A percentile compares a stretch with the other conserved stretches of the same genome.
These are phyloP conservation scores for Hybos culiciformis DNA, from an alignment of 2,888 invertebrate species.

Conservation along the genomic window DNA sequence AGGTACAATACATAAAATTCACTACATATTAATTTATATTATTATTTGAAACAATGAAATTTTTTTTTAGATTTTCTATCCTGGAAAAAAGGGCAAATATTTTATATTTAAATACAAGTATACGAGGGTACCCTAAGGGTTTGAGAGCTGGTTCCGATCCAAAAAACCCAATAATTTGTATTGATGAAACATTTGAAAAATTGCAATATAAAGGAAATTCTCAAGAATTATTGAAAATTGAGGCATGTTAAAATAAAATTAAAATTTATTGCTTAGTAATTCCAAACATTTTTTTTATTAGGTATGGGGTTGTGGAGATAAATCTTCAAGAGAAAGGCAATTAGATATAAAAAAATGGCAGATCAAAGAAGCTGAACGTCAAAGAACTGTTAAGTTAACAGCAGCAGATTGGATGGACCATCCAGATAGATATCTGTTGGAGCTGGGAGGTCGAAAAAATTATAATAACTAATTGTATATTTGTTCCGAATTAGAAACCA, in stretches of 20 bases:
- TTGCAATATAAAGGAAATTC: slow-evolving; percentile 54
- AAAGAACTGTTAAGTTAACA: slow-evolving; percentile 70
- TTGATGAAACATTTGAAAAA: slow-evolving; percentile 62
- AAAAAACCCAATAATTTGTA: slow-evolving; percentile 54
- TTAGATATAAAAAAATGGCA: slow-evolving; percentile 85
- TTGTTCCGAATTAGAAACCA: too few relatives aligned
- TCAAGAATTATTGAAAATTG: slow-evolving; percentile 46
- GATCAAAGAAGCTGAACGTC: slow-evolving; percentile 73
- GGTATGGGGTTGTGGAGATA: slow-evolving; percentile 81
- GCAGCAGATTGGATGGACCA: slow-evolving; percentile 91
- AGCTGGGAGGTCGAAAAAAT: slow-evolving; percentile 71
- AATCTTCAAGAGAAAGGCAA: slow-evolving; percentile 65
- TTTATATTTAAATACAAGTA: slow-evolving; percentile 68
- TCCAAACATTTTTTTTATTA: slow-evolving; percentile 22
- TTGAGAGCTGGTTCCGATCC: slow-evolving; percentile 71
- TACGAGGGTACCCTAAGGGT: slow-evolving; percentile 74
- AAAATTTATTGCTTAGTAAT: slow-evolving; percentile 15
- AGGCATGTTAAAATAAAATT: slow-evolving; percentile 37
- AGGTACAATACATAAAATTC: slow-evolving; percentile 41
- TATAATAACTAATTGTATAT: slow-evolving; percentile 61
- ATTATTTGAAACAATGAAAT: not conserved
- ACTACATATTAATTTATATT: not conserved
- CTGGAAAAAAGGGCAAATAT: slow-evolving; percentile 57
- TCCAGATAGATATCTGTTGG: slow-evolving; percentile 82
- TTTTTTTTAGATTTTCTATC: slow-evolving; percentile 38